phyloP scores from a whole-genome alignment of 2,888 invertebrate species.

The Parnassius smintheus region DNA sequence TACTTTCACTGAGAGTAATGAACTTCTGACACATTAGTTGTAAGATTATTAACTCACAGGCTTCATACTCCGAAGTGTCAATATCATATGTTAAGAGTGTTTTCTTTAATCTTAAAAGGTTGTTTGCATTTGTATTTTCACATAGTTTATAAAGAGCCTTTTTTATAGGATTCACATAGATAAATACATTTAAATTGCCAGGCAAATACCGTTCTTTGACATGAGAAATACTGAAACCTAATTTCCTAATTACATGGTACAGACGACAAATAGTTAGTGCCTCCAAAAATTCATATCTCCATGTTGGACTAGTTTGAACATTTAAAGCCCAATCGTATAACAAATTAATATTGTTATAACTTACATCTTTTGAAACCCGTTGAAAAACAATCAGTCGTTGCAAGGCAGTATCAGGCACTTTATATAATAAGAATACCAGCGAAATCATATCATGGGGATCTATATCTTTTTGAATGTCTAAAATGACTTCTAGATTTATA shows the following conservation, averaged over 20 bases:
- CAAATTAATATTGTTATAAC: slow-evolving; percentile 48
- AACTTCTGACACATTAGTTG: slow-evolving; percentile 65
- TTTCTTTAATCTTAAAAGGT: slow-evolving; percentile 54
- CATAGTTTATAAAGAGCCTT: slow-evolving; percentile 64
- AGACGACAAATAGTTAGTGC: slow-evolving; percentile 64
- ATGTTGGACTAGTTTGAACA: slow-evolving; percentile 51
- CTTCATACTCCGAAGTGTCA: slow-evolving; percentile 54
- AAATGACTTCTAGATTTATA: slow-evolving; percentile 53
- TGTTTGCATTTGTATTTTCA: slow-evolving; percentile 56
- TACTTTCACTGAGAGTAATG: slow-evolving; percentile 44
- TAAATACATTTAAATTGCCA: slow-evolving; percentile 43
- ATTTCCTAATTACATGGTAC: slow-evolving; percentile 56
- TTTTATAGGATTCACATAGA: slow-evolving; percentile 60
- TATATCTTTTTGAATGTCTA: slow-evolving; percentile 63
- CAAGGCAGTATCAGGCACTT: slow-evolving; percentile 64
- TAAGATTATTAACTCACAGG: slow-evolving; percentile 62
- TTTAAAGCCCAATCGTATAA: slow-evolving; percentile 64
- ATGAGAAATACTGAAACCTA: slow-evolving; percentile 54
- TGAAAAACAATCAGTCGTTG: slow-evolving; percentile 62
- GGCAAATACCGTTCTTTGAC: slow-evolving; percentile 54
- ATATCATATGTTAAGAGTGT: slow-evolving; percentile 53
- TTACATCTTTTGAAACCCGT: slow-evolving; percentile 47
- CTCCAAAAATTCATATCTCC: slow-evolving; percentile 70
- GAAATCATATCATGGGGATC: slow-evolving; percentile 63
- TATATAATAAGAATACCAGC: slow-evolving; percentile 67